Evolutionary conservation across 2,888 invertebrate species (phyloP).

Genomic region (Griposia aprilina): DNA sequence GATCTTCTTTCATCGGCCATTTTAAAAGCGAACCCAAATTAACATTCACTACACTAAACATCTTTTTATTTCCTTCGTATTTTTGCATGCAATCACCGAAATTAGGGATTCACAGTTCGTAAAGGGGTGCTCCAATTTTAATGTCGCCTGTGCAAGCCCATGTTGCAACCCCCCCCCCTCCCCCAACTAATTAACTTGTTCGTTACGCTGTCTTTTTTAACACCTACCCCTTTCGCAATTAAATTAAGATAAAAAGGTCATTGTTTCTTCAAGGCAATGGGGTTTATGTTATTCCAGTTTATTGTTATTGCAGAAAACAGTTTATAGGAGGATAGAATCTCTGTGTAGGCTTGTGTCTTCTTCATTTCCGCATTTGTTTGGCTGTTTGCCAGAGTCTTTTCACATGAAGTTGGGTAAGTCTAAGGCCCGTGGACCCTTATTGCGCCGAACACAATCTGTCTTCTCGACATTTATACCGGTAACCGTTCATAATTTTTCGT

Average conservation of each 20-base stretch:
- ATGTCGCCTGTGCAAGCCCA: conserved; percentile 49
- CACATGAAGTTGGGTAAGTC: not conserved
- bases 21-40: conserved; percentile 30
- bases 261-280: conserved; percentile 32
- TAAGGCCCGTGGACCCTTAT: too few species aligned
- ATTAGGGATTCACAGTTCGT: conserved; percentile 62
- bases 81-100: conserved; percentile 52
- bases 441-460: not conserved
- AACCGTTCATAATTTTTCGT: not conserved
- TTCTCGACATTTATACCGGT: not conserved
- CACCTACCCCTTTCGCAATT: conserved; percentile 66
- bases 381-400: not conserved
- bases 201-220: conserved; percentile 67
- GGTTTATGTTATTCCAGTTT: conserved; percentile 24
- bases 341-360: not conserved
- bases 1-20: not conserved
- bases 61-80: conserved; percentile 41
- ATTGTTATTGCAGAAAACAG: conserved; percentile 20
- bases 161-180: conserved; percentile 18
- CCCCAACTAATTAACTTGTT: conserved; percentile 69
- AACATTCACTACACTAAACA: conserved; percentile 39
- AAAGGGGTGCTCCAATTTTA: conserved; percentile 40
- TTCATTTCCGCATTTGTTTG: conserved; percentile 6
- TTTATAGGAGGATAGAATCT: conserved; percentile 2
- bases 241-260: conserved; percentile 66